Conservation (phyloP, 1,140 invertebrate genomes). For the Sogatella furcifera region DNA sequence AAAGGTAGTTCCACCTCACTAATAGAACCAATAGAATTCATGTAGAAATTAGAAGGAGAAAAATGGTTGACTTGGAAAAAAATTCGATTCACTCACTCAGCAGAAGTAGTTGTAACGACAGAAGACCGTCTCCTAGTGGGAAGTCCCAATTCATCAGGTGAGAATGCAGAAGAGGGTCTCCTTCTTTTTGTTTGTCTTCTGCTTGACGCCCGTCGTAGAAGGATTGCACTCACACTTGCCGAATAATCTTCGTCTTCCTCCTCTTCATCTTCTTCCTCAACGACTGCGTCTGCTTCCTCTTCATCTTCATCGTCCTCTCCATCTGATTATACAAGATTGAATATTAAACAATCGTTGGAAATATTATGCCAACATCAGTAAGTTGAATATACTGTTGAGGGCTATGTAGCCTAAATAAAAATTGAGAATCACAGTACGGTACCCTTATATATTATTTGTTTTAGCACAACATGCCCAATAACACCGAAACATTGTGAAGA, state of each 20-base stretch:
- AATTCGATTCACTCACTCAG: slow-evolving; percentile 56
- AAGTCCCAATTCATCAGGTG: slow-evolving; percentile 36
- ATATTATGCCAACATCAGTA: too few species aligned
- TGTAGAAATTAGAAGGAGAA: too few species aligned
- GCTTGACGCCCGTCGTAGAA: slow-evolving; percentile 61
- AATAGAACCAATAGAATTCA: too few species aligned
- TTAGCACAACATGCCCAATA: too few species aligned
- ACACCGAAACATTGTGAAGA: too few species aligned
- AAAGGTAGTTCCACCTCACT: too few species aligned
- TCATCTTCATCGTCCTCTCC: slow-evolving; percentile 1
- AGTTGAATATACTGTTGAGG: too few species aligned
- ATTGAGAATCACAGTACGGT: too few species aligned
- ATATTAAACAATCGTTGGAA: too few species aligned
- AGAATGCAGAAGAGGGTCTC: slow-evolving; percentile 49
- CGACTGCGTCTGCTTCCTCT: slow-evolving; percentile 53
- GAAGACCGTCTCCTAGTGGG: slow-evolving; percentile 59
- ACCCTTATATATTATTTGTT: too few species aligned
- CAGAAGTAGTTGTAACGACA: slow-evolving; percentile 71
- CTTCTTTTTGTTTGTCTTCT: slow-evolving; percentile 43
- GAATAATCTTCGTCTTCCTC: slow-evolving; percentile 72
- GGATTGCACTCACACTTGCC: slow-evolving; percentile 64
- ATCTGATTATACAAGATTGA: neutral
- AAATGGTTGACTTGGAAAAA: too few species aligned
- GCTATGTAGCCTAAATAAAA: too few species aligned
- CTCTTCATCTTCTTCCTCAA: slow-evolving; percentile 11